Conservation (phyloP, 2,113 vertebrate species). For the Myxocyprinus asiaticus region DNA sequence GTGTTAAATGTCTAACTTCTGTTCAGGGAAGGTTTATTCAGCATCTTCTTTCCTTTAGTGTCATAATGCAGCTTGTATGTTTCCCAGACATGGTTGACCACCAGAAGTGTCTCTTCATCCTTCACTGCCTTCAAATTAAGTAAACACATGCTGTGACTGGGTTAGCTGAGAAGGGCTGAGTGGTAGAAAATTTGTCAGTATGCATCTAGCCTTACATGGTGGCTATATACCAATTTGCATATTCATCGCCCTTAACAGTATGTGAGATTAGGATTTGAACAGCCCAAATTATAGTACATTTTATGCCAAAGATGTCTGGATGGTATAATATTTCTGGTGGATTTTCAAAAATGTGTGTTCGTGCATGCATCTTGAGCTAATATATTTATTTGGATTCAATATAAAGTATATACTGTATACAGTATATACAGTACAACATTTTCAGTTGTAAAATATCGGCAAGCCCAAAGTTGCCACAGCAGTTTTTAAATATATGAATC, state of each 20-base stretch:
- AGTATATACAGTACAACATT: too few relatives aligned
- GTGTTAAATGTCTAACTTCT: not conserved
- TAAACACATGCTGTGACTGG: slow-evolving; percentile 39
- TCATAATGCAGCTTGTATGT: slow-evolving; percentile 25
- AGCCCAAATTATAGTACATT: slow-evolving; percentile 12
- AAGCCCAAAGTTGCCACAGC: too few relatives aligned
- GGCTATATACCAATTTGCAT: slow-evolving; percentile 28
- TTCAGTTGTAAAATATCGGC: too few relatives aligned
- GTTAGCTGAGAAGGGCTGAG: slow-evolving; percentile 7
- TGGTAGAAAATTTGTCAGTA: slow-evolving; percentile 27
- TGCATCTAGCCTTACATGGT: not conserved
- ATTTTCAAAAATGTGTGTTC: too few relatives aligned
- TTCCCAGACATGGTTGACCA: slow-evolving; percentile 8
- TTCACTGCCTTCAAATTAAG: slow-evolving; percentile 48
- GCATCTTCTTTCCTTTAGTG: slow-evolving; percentile 15
- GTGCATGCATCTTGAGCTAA: slow-evolving; percentile 20
- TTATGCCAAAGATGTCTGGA: not conserved
- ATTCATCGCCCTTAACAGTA: slow-evolving; percentile 25
- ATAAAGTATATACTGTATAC: too few relatives aligned
- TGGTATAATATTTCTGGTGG: not conserved
- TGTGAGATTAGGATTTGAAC: slow-evolving; percentile 31
- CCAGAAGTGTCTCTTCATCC: slow-evolving; percentile 36
- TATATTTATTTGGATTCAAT: too few relatives aligned
- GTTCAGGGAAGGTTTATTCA: not conserved
- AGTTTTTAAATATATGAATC: too few relatives aligned